Evolutionary conservation across 2,113 vertebrate species (phyloP), one percentile per base, ranked within the genome.

Genomic region (Ia io): DNA sequence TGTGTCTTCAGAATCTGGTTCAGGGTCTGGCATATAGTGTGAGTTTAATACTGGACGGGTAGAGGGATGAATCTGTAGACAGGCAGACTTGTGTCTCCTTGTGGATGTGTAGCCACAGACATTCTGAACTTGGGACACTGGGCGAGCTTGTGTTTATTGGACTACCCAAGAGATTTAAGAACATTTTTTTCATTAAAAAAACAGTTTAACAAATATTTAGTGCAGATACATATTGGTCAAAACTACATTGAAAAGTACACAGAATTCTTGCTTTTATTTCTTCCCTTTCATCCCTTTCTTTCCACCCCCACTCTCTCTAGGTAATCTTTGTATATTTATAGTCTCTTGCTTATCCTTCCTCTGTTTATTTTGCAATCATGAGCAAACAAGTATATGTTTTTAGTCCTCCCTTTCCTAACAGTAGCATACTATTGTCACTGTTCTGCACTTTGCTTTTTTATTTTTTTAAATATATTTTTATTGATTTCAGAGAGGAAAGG

Each of bases 321-420:
- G 32, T 91, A 78, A 87, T 65, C 87, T 78, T 74, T n/a, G 61
- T 88, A 32, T 49, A 80, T 92, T 92, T 95, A 77, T 77, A 91
- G 35, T n/a, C 49, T 42, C 83, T 87, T 61, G 28, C 87, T 93
- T 71, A 80, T 67, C 85, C 42, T 73, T 73, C 17, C 40, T 44
- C 59, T 28, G 37, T 70, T 35, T 84, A 79, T 51, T 87, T 96
- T 95, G 53, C 35, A 67, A 49, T 86, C 76, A 89, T 63, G 67
- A 88, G 79, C 91, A 94, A 71, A 67, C 20, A 53, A 47, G 56
- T 86, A 13, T 47, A 53, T 87, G 76, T 79, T 92, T 90, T 88
- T 85, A 61, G 53, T 61, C 40, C 25, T 93, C 47, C 51, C 37
- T 53, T 90, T 53, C 20, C 37, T 63, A 40, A 74, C 13, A 71